These are phyloP conservation scores for Bryconaethiops microstoma DNA, from an alignment of 2,797 vertebrate species.

Conservation along the genomic window DNA sequence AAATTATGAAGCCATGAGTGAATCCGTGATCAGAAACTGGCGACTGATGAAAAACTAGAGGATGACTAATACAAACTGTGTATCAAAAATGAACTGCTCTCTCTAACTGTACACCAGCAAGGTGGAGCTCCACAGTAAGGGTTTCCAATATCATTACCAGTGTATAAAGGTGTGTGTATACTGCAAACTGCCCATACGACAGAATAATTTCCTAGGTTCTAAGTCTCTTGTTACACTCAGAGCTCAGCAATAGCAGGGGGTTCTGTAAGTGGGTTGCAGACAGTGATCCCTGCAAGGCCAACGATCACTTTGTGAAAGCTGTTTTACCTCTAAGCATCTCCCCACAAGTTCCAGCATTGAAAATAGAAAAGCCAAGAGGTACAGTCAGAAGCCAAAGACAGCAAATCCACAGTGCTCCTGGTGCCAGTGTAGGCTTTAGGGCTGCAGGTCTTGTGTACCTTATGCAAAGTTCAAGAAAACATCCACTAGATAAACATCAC, in stretches of 20 bases:
- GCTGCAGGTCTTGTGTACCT: conserved; percentile 14
- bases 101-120: neutral
- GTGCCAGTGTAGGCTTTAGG: conserved; percentile 21
- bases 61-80: neutral
- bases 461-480: conserved; percentile 37
- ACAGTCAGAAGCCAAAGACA: conserved; percentile 24
- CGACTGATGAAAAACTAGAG: too few relatives aligned
- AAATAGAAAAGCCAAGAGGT: conserved; percentile 27
- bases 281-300: neutral
- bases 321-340: conserved; percentile 1
- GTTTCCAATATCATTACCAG: neutral
- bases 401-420: conserved; percentile 13
- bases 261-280: neutral
- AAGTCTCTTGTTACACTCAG: too few relatives aligned
- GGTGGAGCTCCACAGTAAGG: neutral
- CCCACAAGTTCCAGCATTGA: neutral
- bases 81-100: neutral
- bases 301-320: neutral
- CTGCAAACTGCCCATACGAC: neutral
- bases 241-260: neutral
- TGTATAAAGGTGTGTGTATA: neutral
- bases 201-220: neutral
- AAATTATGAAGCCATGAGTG: too few relatives aligned
- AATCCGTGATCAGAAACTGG: too few relatives aligned
- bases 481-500: conserved; percentile 24